Conservation (phyloP, 2,888 invertebrate species). For the Hydropsyche betteni region DNA sequence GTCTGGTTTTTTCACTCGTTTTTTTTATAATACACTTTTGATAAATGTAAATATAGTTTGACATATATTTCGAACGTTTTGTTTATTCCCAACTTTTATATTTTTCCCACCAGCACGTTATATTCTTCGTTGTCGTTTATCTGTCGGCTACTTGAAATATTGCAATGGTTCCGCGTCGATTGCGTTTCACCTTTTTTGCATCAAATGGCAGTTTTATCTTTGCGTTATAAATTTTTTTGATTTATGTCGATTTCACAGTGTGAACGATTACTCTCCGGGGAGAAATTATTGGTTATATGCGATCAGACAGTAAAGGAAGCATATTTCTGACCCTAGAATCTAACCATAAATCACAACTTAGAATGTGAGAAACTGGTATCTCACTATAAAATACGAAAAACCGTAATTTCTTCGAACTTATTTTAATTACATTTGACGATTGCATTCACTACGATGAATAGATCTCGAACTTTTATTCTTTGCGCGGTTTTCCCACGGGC, state of each 20-base stretch:
- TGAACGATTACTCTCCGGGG: conserved; percentile 46
- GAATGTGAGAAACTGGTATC: background rate
- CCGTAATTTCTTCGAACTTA: no score
- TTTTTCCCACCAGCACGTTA: no score
- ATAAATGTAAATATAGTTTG: no score
- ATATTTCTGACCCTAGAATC: conserved; percentile 7
- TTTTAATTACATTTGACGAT: no score
- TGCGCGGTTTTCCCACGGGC: conserved; percentile 13
- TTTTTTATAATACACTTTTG: no score
- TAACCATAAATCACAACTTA: background rate
- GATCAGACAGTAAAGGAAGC: conserved; percentile 24
- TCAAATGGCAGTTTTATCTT: conserved; percentile 33
- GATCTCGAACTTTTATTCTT: conserved; percentile 1
- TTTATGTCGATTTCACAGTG: conserved; percentile 46
- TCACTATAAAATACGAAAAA: no score
- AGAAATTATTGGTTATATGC: conserved; percentile 41
- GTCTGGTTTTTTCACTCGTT: no score
- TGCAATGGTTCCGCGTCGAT: background rate
- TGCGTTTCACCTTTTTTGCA: conserved; percentile 18
- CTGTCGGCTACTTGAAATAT: conserved; percentile 11
- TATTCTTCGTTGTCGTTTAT: no score
- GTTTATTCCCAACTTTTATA: no score
- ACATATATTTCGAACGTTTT: no score
- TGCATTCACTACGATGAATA: no score
- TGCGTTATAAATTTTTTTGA: conserved; percentile 38